Percentiles rank a stretch among this genome's conserved stretches.
Conservation (phyloP, 2,113 vertebrate genomes). For the Hemiprocne comata region DNA sequence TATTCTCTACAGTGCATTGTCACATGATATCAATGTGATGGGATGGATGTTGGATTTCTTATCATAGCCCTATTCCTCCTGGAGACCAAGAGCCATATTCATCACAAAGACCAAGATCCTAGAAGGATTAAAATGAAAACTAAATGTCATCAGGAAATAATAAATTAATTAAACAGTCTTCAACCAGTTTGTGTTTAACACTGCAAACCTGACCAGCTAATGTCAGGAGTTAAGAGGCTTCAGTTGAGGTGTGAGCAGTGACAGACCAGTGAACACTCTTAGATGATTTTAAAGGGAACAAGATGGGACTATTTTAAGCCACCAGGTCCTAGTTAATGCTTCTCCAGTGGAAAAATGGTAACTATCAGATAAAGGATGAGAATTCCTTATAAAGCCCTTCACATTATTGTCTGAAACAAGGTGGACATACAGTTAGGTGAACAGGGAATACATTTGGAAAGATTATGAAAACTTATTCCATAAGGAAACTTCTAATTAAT, state of each 20-base stretch:
- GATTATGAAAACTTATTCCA: not conserved
- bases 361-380: not conserved
- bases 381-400: not conserved
- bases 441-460: not conserved
- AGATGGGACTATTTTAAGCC: not conserved
- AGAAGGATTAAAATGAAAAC: not conserved
- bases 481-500: not conserved
- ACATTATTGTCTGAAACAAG: not conserved
- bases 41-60: not conserved
- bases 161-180: not conserved
- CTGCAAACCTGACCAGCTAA: not conserved
- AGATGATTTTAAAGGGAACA: not conserved
- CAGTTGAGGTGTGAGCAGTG: not conserved
- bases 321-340: not conserved
- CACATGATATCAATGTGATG: not conserved
- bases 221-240: not conserved
- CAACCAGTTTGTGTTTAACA: not conserved
- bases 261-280: not conserved
- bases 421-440: not conserved
- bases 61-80: not conserved
- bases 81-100: not conserved
- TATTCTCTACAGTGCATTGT: not conserved
- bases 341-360: not conserved
- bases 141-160: not conserved
- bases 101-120: not conserved